phyloP scores from a whole-genome alignment of 2,797 vertebrate genomes.

The Sternarchorhynchus goeldii region DNA sequence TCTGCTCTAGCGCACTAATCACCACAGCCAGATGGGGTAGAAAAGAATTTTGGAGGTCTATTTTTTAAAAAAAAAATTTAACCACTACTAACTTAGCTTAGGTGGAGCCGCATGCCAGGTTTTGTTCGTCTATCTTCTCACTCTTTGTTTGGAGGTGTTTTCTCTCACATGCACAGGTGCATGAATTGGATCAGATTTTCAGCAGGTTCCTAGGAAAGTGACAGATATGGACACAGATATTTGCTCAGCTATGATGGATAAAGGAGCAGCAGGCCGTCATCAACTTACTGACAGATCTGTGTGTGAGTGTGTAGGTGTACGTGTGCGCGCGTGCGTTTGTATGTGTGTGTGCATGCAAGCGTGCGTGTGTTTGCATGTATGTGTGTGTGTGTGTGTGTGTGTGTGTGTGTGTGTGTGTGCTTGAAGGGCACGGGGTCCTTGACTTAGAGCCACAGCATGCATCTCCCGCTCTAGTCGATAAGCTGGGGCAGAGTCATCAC shows the following conservation, averaged over 20 bases:
- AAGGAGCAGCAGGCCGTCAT: constrained; percentile 12
- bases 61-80: constrained; percentile 43
- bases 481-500: constrained; percentile 31
- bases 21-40: constrained; percentile 71
- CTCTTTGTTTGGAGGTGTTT: constrained; percentile 8
- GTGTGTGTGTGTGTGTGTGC: constrained; percentile 16
- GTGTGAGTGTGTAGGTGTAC: constrained; percentile 5
- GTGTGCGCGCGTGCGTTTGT: constrained; percentile 4
- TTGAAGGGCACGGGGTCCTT: constrained; percentile 48
- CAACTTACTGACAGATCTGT: constrained; percentile 35
- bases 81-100: constrained; percentile 52
- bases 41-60: constrained; percentile 60
- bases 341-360: constrained; percentile 14
- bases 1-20: constrained; percentile 73
- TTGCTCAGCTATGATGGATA: constrained; percentile 1
- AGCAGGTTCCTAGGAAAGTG: constrained; percentile 1
- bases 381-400: constrained; percentile 8
- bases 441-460: constrained; percentile 46
- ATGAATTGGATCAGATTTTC: constrained; percentile 4
- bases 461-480: constrained; percentile 43
- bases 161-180: not conserved
- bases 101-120: constrained; percentile 24
- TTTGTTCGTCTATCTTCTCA: too few species aligned
- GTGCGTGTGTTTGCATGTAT: constrained; percentile 1
- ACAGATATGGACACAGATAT: constrained; percentile 31